These are phyloP conservation scores for Hydropsyche tenuis DNA, from an alignment of 1,140 invertebrate species.

Conservation along the genomic window DNA sequence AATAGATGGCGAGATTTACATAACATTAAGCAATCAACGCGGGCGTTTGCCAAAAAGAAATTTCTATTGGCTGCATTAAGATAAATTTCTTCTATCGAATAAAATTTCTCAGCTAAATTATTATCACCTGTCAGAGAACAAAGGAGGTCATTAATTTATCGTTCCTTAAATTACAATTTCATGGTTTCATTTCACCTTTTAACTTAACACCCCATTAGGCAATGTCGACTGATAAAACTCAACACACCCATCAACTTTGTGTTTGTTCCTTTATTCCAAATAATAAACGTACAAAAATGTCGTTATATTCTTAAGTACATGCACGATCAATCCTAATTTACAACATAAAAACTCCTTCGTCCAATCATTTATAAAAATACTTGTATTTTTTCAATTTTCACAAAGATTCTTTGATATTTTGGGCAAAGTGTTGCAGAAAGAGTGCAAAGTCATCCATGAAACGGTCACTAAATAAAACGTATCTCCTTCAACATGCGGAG, in stretches of 20 bases:
- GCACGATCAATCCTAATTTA: no score
- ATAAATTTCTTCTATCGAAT: constrained; percentile 35
- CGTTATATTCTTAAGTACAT: no score
- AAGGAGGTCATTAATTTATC: constrained; percentile 35
- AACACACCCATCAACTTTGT: not conserved
- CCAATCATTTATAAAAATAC: no score
- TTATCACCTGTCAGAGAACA: constrained; percentile 40
- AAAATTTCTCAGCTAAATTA: constrained; percentile 35
- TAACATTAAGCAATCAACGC: constrained; percentile 25
- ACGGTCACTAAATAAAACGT: constrained; percentile 28
- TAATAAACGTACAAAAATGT: not conserved
- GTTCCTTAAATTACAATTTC: constrained; percentile 39
- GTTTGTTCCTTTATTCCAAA: constrained; percentile 3
- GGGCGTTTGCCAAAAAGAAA: not conserved
- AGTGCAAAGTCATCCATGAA: constrained; percentile 29
- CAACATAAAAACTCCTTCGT: no score
- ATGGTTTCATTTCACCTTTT: constrained; percentile 34
- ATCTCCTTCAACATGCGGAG: constrained; percentile 8
- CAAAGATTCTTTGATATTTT: not conserved
- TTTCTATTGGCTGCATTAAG: constrained; percentile 11
- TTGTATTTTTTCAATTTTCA: no score
- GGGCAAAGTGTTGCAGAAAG: not conserved
- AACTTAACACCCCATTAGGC: constrained; percentile 36
- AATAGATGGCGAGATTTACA: constrained; percentile 9
- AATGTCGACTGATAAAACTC: constrained; percentile 30